Base-by-base conservation (phyloP, 2,113 vertebrate species). In the Centropristis striata region DNA sequence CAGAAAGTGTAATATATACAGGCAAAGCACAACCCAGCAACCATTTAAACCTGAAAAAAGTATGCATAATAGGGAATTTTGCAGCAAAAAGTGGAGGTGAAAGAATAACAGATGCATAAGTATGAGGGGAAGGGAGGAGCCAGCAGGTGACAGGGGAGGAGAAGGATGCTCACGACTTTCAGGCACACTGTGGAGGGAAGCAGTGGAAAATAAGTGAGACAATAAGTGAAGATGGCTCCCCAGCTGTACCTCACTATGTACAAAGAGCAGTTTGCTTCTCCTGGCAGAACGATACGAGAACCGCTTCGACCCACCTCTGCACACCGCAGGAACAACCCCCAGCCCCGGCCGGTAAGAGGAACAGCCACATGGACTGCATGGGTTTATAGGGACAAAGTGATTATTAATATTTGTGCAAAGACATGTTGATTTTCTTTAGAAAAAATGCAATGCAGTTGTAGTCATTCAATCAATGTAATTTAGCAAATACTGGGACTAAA, bases 311-410 rank as follows among this genome's bases (percentile, higher is more conserved):
- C 94, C 2, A 92, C 92, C 23, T 95, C 95, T 21, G 88, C 91
- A 27, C 75, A 93, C 77, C 92, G 94, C 46, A 91, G 91, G 85
- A 95, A 95, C 91, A 95, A 95, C 77, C 94, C 95, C 16, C 94
- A 95, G 69, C 94, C 94, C 10, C 76, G 79, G 46, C 91, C 88
- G 91, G 94, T 95, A 91, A 95, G 93, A 72, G 2, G 14, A 15
- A 53, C 36, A 71, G 15, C 36, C 36, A 20, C 4, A 21, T 16
- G 11, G 6, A 37, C 41, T 27, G 5, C 2, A 27, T 39, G 51
- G 7, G 13, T 5, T 57, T 9, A 57, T 42, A 12, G 44, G 15
- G 27, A 65, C 9, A n/a, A 4, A 12, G 8, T 12, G 2, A 3
- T 44, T 49, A 18, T 46, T 50, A 42, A 15, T 44, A 4, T 66